Evolutionary conservation across 2,113 vertebrate genomes (phyloP).

Genomic region (Chloebia gouldiae): DNA sequence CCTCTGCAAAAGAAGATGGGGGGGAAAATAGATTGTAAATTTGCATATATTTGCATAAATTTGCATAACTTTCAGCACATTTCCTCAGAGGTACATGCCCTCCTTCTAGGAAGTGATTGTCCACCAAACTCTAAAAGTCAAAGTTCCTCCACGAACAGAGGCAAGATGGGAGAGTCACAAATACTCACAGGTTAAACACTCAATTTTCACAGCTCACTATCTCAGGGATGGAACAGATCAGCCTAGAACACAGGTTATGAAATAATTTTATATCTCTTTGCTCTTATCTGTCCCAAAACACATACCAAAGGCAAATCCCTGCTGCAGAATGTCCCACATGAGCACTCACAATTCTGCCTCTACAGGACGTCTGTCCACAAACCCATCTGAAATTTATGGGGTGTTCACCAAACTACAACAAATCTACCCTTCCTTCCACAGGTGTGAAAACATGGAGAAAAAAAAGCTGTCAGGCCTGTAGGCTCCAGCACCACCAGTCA

Average conservation of each 20-base stretch:
- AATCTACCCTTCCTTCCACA: neutral
- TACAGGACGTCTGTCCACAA: neutral
- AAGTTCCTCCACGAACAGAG: neutral
- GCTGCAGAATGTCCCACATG: neutral
- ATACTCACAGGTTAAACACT: neutral
- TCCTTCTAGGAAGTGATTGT: neutral
- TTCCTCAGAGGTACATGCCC: neutral
- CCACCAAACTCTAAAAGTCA: neutral
- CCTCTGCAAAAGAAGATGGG: constrained; percentile 8
- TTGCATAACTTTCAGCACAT: neutral
- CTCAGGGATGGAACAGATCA: neutral
- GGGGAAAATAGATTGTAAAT: constrained; percentile 2
- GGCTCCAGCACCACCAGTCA: neutral
- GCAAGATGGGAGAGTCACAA: neutral
- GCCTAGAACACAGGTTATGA: neutral
- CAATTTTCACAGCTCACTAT: neutral
- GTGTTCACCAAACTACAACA: neutral
- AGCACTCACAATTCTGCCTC: neutral
- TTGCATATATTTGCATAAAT: constrained; percentile 24
- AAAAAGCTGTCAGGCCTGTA: neutral
- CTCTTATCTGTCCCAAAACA: neutral
- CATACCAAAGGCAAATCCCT: neutral
- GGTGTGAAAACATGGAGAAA: neutral
- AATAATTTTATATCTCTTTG: neutral
- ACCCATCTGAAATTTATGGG: neutral